Evolutionary conservation across 53 echinoderm and acorn worm species (phyloP), one percentile per base, ranked within the genome.

Genomic region (Hippasteria phrygiana): DNA sequence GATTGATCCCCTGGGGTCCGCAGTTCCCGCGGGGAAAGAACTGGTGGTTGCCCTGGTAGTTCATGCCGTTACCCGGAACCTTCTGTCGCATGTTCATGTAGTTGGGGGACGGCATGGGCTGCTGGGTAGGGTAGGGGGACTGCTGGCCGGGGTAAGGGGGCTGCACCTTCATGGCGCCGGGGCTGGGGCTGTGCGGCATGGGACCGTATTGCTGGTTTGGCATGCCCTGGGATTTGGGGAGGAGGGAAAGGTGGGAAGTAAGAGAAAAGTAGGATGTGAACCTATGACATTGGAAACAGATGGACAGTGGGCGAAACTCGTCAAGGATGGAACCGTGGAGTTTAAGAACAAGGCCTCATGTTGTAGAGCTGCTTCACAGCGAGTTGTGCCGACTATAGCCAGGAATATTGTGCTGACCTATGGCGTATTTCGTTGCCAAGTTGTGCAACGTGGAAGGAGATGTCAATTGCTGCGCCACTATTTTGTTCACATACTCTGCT

Each of bases 1-100:
- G 77, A 84, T 90, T 93, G 51, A 88, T 88, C 20, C 82, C 92
- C 89, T 94, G 96, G 38, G 96, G 96, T 20, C 88, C 93, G 24
- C 75, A 87, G 55, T 88, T 93, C 43, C 94, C 91, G 32, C 96
- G 56, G 33, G 96, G 90, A 33, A 85, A 85, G 85, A 85, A 85
- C 70, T 85, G 85, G 50, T 85, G 85, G 85, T 46, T 87, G 75
- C 62, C 87, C 87, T 67, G 91, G 91, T 46, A 75, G 74, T 16
- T 65, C 69, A 77, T 88, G 87, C 31, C 63, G 79, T 91, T 91
- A 28, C 80, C 90, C 28, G 90, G 93, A 34, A 43, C 93, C 74
- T 90, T 90, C 82, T 67, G 93, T 67, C 93, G 76, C 78, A 83
- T 91, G 41, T 87, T 87, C 73, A 83, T 69, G 74, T 82, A 90